phyloP scores from a whole-genome alignment of 2,113 vertebrate genomes.

The Heteronetta atricapilla region DNA sequence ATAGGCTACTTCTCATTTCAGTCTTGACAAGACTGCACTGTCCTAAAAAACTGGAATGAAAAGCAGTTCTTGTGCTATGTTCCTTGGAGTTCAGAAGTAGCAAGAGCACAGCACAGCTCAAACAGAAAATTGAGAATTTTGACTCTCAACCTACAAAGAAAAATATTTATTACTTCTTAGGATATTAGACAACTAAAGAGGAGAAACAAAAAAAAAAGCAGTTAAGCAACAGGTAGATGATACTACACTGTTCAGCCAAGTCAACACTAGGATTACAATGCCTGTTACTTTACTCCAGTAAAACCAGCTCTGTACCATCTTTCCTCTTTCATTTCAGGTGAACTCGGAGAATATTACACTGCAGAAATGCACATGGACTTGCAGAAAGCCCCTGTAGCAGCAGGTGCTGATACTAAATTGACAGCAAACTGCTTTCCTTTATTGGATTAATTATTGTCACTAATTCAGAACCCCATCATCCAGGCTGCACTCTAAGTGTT shows the following conservation, averaged over 20 bases:
- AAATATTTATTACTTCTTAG: not conserved
- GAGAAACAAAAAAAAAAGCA: not conserved
- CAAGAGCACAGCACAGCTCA: not conserved
- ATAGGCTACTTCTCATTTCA: not conserved
- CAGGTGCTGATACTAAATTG: not conserved
- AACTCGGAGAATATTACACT: not conserved
- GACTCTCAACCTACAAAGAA: not conserved
- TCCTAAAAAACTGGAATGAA: not conserved
- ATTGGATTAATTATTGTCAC: not conserved
- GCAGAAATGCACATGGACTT: not conserved
- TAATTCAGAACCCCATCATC: not conserved
- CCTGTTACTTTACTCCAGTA: not conserved
- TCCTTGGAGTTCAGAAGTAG: not conserved
- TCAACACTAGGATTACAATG: not conserved
- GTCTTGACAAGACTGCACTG: not conserved
- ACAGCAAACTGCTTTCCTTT: not conserved
- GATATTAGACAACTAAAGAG: not conserved
- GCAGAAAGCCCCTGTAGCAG: accelerated
- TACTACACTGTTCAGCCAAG: not conserved
- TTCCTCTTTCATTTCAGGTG: not conserved
- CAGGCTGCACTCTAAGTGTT: not conserved
- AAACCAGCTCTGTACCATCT: not conserved
- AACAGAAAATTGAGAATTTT: not conserved
- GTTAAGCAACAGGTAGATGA: not conserved
- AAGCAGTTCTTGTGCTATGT: not conserved